Base-by-base conservation (phyloP, 2,113 vertebrate genomes). In the Odontesthes bonariensis region DNA sequence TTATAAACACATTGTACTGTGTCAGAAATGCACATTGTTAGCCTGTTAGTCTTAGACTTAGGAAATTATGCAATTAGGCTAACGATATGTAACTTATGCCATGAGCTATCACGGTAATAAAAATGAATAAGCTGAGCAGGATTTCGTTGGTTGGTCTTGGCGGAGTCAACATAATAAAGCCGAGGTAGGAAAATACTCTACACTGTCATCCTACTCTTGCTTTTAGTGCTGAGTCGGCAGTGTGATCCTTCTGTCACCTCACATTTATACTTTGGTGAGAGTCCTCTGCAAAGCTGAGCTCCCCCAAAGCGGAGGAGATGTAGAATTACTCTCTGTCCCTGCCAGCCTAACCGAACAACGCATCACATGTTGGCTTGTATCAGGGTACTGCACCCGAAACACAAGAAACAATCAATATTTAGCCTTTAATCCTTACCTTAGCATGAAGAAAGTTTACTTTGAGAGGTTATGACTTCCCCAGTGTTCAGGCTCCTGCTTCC, bases 231-330 rank as follows among this genome's bases (percentile, higher is more conserved):
- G 16, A 22, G 31, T 60, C 67, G 52, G 40, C 5, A 13, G 33
- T 23, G 14, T 57, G 32, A 51, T 47, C 57, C 53, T 68, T 58
- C 44, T 33, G n/a, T 52, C 56, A 56, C 31, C 33, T 63, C 44
- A 69, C 17, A 17, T 47, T 72, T 51, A 8, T n/a, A 51, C 67
- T 42, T 32, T 59, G 1, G 2, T 5, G 40, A 20, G 16, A 52
- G 19, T 55, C 13, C 61, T 40, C 8, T 31, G 17, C 16, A 6
- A 56, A 69, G 9, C 57, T 38, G 42, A 55, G 16, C 63, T 53
- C 49, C 63, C 8, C 5, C 33, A 11, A 14, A 19, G 14, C 38
- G 63, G 31, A 38, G n/a, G 62, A 22, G 12, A 35, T 65, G n/a
- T 14, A 49, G 63, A 52, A 38, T 52, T 22, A 38, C 32, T 51